Evolutionary conservation across 2,888 invertebrate species (phyloP), one percentile per base, ranked within the genome.

Genomic region (Luperina testacea): DNA sequence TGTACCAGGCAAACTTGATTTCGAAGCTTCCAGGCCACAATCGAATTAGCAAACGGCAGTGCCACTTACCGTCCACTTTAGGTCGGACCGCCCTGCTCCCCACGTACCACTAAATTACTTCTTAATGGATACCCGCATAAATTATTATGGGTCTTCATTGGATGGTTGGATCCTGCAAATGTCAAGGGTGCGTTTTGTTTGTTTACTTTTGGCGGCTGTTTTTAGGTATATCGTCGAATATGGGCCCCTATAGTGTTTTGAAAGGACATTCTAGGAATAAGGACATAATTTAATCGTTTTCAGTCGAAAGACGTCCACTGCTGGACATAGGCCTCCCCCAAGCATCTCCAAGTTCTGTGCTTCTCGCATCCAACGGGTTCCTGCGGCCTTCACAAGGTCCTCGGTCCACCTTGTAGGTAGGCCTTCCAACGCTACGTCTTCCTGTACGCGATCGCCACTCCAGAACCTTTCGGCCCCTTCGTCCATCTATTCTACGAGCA

Each of bases 31-130:
- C 80, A 69, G 45, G 65, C 82, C 83, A 75, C 88, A 91, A 92
- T 92, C 83, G 83, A 92, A 90, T 91, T 92, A 91, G 87, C 88
- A 87, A 86, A 85, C 85, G 83, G 83, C 88, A 88, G 80, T 77
- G 78, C 87, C 91, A 91, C 91, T 91, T 89, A 90, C 81, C 76
- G 80, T 83, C 91, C 91, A 92, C 91, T 92, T 83, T 83, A 83
- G 82, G 78, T 86, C 85, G 90, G 88, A 88, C 91, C 86, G 78
- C 83, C 79, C 63, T 71, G 74, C 73, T 48, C 77, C 74, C 69
- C 78, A 74, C 76, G 83, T 72, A 77, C 72, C 83, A 70, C 85
- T 85, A 87, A 87, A 90, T 87, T 88, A 82, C 87, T 83, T 84
- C 76, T 79, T 89, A 88, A 89, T 88, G 81, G 81, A 72, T 72